phyloP scores from a whole-genome alignment of 2,888 invertebrate genomes.

The Ganaspis brasiliensis region DNA sequence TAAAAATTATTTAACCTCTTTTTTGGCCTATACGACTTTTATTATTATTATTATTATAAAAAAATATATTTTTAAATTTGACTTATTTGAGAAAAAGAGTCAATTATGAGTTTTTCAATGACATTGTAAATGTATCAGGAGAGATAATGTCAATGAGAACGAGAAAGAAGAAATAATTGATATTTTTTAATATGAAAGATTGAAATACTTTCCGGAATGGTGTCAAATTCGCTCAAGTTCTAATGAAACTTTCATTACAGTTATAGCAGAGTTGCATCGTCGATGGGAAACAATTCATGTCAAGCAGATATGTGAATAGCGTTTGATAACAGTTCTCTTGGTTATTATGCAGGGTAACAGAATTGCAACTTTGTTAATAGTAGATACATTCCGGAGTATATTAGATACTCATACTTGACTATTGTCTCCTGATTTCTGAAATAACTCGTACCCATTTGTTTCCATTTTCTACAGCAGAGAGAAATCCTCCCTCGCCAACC shows the following conservation, averaged over 20 bases:
- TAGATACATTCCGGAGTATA: constrained; percentile 40
- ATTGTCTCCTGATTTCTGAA: constrained; percentile 72
- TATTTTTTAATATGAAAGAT: constrained; percentile 17
- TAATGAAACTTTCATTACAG: constrained; percentile 32
- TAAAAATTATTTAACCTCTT: too few relatives aligned
- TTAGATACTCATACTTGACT: constrained; percentile 43
- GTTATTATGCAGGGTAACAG: constrained; percentile 34
- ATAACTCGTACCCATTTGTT: constrained; percentile 71
- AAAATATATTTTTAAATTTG: too few relatives aligned
- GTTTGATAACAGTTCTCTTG: constrained; percentile 38
- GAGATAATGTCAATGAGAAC: background rate
- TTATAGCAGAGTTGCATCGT: constrained; percentile 4
- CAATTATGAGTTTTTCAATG: too few relatives aligned
- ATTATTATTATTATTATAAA: too few relatives aligned
- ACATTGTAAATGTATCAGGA: background rate
- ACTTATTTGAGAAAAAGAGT: too few relatives aligned
- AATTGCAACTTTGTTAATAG: constrained; percentile 38
- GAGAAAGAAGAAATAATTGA: background rate
- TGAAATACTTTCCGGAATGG: constrained; percentile 15
- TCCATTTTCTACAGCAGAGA: constrained; percentile 65
- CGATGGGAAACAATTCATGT: constrained; percentile 32
- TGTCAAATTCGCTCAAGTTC: constrained; percentile 25
- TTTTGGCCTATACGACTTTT: too few relatives aligned
- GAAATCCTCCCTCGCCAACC: constrained; percentile 67
- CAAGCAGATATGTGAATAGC: constrained; percentile 31